A percentile compares a stretch with the other conserved stretches of the same genome.
These are phyloP conservation scores for Scaptomyza cyrtandrae DNA, from an alignment of 2,888 invertebrate species.

Conservation along the genomic window DNA sequence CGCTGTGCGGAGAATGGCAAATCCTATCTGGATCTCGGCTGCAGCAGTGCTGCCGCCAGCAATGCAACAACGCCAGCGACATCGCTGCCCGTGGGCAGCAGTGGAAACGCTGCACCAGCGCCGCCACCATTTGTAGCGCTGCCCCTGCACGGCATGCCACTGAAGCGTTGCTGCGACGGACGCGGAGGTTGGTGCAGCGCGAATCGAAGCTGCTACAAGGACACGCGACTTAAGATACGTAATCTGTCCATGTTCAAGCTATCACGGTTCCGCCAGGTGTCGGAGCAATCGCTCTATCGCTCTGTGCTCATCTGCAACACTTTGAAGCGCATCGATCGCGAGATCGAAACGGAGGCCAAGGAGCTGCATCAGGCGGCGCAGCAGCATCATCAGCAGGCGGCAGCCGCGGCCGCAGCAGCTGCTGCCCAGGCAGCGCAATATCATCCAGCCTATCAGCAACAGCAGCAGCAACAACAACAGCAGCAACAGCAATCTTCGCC, in stretches of 20 bases:
- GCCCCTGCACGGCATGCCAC: constrained; percentile 77
- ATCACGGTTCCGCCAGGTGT: constrained; percentile 93
- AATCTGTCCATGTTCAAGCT: constrained; percentile 96
- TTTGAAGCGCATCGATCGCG: constrained; percentile 93
- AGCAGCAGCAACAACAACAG: constrained; percentile 68
- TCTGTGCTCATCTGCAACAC: constrained; percentile 98
- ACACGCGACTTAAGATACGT: constrained; percentile 93
- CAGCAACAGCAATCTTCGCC: constrained; percentile 61
- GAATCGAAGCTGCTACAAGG: constrained; percentile 91
- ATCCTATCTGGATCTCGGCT: constrained; percentile 93
- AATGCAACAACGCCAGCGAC: constrained; percentile 41
- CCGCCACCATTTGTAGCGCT: constrained; percentile 50
- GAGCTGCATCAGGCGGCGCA: constrained; percentile 84
- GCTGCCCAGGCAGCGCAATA: constrained; percentile 76
- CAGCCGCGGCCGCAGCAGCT: constrained; percentile 67
- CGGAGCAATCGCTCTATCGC: constrained; percentile 94
- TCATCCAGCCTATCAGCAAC: constrained; percentile 75
- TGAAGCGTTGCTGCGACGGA: constrained; percentile 88
- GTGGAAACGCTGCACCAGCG: constrained; percentile 25
- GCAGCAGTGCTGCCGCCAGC: constrained; percentile 86
- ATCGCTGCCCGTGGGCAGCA: constrained; percentile 33
- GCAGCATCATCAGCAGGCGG: constrained; percentile 78
- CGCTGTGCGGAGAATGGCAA: constrained; percentile 95
- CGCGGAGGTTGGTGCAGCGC: constrained; percentile 89
- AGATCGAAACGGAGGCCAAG: constrained; percentile 91